Evolutionary conservation across 2,797 vertebrate genomes (phyloP), one percentile per base, ranked within the genome.

Genomic region (Neostethus bicornis): DNA sequence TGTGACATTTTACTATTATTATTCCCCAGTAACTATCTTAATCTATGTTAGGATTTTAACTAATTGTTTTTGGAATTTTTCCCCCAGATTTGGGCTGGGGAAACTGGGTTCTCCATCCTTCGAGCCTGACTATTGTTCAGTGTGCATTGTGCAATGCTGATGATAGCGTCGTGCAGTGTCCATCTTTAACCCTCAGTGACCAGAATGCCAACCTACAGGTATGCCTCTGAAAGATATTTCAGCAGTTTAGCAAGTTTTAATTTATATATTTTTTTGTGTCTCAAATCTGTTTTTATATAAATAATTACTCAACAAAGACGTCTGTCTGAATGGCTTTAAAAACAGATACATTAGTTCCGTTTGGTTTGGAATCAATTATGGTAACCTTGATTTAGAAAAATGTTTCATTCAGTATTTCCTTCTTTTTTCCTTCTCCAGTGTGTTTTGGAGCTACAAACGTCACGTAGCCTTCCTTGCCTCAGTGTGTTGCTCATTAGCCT

Each of bases 1-100:
- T 4, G n/a, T 21, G 62, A 17, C 24, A 41, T 21, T 12, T 9
- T 55, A 8, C 29, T 10, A 2, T 6, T 28, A 13, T 55, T 4
- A 24, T 2, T n/a, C n/a, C n/a, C n/a, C n/a, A n/a, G n/a, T n/a
- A n/a, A 49, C 8, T 8, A 9, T 17, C 1, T 6, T n/a, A 28
- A 2, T n/a, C 11, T 7, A 13, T 28, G 2, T 12, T 14, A 29
- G 16, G 54, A 20, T 26, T 10, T 17, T 12, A 17, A 31, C 7
- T 28, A 3, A 5, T 16, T 47, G 5, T 8, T 39, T 3, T 14
- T 28, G 24, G 45, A 4, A 49, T 42, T 6, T 76, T 19, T 58
- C 47, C 38, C 2, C 13, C 67, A 93, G 92, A 93, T 70, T 81
- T 93, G 59, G 88, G 86, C 48, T 93, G 92, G 92, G 85, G 91